These are phyloP conservation scores for Drosophila cognata DNA, from an alignment of 2,888 invertebrate species.

Conservation along the genomic window DNA sequence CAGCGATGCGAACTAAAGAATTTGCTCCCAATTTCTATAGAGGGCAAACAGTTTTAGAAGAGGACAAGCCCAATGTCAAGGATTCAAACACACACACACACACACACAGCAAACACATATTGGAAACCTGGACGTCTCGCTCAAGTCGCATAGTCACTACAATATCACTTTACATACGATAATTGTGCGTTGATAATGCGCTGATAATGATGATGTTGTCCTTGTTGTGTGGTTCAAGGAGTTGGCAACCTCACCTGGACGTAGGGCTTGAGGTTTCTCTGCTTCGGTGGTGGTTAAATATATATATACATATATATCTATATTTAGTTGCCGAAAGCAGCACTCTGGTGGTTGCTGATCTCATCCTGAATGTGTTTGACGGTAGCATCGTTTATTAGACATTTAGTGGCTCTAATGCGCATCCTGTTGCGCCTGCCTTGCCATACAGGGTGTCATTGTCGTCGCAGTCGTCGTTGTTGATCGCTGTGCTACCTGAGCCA, in stretches of 20 bases:
- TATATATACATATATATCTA: not conserved
- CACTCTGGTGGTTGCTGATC: constrained; percentile 30
- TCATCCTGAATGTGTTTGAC: constrained; percentile 5
- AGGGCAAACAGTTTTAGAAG: constrained; percentile 18
- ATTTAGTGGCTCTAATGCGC: constrained; percentile 75
- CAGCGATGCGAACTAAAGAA: constrained; percentile 49
- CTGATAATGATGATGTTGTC: constrained; percentile 57
- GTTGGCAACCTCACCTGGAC: constrained; percentile 39
- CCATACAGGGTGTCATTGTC: constrained; percentile 35
- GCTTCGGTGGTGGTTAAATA: constrained; percentile 46
- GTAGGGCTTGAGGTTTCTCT: constrained; percentile 34
- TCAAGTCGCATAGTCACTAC: constrained; percentile 33
- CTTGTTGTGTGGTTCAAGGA: constrained; percentile 22
- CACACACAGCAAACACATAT: constrained; percentile 11
- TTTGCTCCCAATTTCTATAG: constrained; percentile 51
- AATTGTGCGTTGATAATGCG: constrained; percentile 75
- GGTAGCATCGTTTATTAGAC: constrained; percentile 49
- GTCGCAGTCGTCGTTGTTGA: not conserved
- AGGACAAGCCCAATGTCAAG: constrained; percentile 69
- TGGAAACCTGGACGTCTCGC: constrained; percentile 6
- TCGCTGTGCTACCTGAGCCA: constrained; percentile 65
- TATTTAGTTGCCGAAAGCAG: not conserved
- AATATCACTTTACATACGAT: constrained; percentile 77
- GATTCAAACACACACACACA: constrained; percentile 41
- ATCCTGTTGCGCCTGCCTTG: constrained; percentile 68